These are phyloP conservation scores for Zaprionus lineosus DNA, from an alignment of 2,888 invertebrate species.

Conservation along the genomic window DNA sequence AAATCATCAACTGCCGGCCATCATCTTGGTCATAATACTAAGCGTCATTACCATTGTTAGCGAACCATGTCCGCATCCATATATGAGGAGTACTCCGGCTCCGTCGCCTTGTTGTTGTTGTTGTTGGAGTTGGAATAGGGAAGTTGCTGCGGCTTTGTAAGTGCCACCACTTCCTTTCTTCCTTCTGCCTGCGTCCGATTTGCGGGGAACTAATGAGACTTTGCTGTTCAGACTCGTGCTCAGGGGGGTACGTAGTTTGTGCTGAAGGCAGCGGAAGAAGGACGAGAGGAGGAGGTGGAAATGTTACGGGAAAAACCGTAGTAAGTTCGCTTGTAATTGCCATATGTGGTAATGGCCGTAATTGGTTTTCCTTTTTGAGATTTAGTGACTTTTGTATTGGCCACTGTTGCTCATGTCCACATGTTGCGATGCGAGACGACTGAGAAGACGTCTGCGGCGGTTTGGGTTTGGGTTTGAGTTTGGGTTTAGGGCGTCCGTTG, in stretches of 20 bases:
- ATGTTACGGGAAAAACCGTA: neutral
- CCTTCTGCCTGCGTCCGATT: constrained; percentile 41
- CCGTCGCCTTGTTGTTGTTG: neutral
- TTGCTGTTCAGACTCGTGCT: constrained; percentile 67
- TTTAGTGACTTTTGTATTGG: constrained; percentile 74
- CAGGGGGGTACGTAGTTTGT: constrained; percentile 9
- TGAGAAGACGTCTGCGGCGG: too few species aligned
- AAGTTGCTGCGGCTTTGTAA: constrained; percentile 23
- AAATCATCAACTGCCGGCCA: constrained; percentile 40
- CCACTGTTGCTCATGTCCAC: constrained; percentile 30
- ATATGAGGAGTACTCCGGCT: constrained; percentile 6
- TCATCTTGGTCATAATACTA: constrained; percentile 67
- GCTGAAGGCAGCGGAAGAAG: neutral
- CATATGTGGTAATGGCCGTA: constrained; percentile 74
- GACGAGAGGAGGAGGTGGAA: neutral
- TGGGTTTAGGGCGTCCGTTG: neutral
- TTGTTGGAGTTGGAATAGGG: constrained; percentile 8
- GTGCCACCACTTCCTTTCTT: constrained; percentile 21
- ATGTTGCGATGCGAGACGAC: too few species aligned
- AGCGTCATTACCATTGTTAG: constrained; percentile 65
- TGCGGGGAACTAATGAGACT: constrained; percentile 71
- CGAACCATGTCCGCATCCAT: constrained; percentile 47
- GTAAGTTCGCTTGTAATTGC: constrained; percentile 68
- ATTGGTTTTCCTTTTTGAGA: constrained; percentile 75
- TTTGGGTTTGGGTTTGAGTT: too few species aligned